A percentile compares a stretch with the other conserved stretches of the same genome.
These are phyloP conservation scores for Neoniphon sammara DNA, from an alignment of 2,797 vertebrate genomes.

Conservation along the genomic window DNA sequence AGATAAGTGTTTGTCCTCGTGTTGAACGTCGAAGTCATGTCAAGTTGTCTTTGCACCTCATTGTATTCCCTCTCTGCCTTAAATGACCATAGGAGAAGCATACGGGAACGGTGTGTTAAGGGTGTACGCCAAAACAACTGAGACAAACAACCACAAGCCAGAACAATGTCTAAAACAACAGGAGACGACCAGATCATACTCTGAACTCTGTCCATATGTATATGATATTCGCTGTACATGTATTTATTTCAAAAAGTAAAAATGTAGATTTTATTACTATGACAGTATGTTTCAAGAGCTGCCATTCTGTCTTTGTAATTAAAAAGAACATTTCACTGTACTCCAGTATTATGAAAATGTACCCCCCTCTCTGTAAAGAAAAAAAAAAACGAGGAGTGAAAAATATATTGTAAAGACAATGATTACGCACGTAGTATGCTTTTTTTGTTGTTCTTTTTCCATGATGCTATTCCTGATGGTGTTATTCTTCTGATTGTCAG, in stretches of 20 bases:
- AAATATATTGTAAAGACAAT: slow-evolving; percentile 38
- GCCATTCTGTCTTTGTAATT: slow-evolving; percentile 59
- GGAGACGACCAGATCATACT: slow-evolving; percentile 17
- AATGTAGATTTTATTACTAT: slow-evolving; percentile 53
- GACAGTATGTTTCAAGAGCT: slow-evolving; percentile 49
- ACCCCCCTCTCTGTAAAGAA: slow-evolving; percentile 47
- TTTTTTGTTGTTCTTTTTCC: slow-evolving; percentile 16
- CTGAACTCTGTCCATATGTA: slow-evolving; percentile 44
- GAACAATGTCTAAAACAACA: neutral
- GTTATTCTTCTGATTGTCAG: neutral
- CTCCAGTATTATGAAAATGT: slow-evolving; percentile 54
- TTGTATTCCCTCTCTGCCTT: slow-evolving; percentile 74
- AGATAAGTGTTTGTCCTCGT: slow-evolving; percentile 39
- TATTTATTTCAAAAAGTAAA: slow-evolving; percentile 57
- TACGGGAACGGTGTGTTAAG: slow-evolving; percentile 11
- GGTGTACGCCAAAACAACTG: neutral
- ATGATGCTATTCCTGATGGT: neutral
- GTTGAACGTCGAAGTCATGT: slow-evolving; percentile 32
- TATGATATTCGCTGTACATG: slow-evolving; percentile 62
- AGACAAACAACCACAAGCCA: neutral
- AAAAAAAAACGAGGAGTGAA: slow-evolving; percentile 32
- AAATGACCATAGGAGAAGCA: slow-evolving; percentile 72
- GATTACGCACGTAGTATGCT: slow-evolving; percentile 22
- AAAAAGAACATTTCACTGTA: slow-evolving; percentile 54
- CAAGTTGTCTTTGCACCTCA: slow-evolving; percentile 43